Evolutionary conservation across 2,888 invertebrate genomes (phyloP).

Genomic region (Lasiommata megera): DNA sequence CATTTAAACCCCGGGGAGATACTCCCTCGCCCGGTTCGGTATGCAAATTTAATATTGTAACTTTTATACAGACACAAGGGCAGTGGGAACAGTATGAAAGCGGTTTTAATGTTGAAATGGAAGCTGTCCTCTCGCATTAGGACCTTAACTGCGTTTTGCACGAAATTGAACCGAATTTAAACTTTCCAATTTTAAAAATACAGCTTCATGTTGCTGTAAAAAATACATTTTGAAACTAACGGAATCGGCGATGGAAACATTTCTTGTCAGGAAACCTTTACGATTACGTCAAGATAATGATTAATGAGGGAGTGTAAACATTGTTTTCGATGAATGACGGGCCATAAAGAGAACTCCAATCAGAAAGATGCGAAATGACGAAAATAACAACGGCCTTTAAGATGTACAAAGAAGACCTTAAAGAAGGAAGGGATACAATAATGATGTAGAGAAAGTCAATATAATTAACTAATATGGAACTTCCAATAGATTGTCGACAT

Average conservation of each 20-base stretch:
- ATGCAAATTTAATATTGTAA: slow-evolving; percentile 77
- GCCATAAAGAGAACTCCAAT: not conserved
- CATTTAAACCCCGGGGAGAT: slow-evolving; percentile 22
- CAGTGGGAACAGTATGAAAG: slow-evolving; percentile 50
- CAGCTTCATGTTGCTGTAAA: not conserved
- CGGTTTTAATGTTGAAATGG: slow-evolving; percentile 17
- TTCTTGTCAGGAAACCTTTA: not conserved
- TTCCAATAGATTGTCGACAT: not conserved
- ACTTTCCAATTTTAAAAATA: not conserved
- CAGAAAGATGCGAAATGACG: not conserved
- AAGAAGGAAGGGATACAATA: not conserved
- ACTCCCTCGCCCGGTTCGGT: slow-evolving; percentile 40
- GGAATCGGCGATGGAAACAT: not conserved
- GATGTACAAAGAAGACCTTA: not conserved
- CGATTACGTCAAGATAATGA: not conserved
- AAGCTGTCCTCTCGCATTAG: slow-evolving; percentile 9
- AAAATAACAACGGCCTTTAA: not conserved
- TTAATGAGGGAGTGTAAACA: not conserved
- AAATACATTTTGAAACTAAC: not conserved
- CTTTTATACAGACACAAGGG: slow-evolving; percentile 75
- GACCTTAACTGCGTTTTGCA: not conserved
- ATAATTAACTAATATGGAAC: not conserved
- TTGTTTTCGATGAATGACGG: too few species aligned
- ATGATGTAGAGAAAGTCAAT: not conserved
- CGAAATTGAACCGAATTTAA: not conserved